Conservation (phyloP, 1,140 invertebrate species). For the Musca domestica region DNA sequence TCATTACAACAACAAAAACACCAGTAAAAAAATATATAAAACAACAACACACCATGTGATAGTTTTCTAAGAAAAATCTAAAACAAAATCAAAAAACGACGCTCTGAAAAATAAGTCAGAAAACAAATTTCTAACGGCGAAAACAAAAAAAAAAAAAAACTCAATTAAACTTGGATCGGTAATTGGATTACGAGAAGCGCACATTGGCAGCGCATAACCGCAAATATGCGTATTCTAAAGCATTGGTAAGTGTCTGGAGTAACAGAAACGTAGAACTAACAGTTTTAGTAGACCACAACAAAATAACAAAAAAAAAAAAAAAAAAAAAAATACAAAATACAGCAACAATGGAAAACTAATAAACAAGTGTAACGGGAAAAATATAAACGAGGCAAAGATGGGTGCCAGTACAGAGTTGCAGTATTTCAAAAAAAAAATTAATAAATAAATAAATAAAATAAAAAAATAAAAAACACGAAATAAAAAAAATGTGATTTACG, state of each 20-base stretch:
- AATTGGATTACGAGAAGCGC: slow-evolving; percentile 5
- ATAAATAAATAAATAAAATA: no score
- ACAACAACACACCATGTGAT: slow-evolving; percentile 1
- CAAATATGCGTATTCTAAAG: slow-evolving; percentile 27
- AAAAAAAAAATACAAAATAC: no score
- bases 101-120: no score
- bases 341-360: background rate
- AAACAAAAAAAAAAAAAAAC: background rate
- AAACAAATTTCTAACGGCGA: background rate
- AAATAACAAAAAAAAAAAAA: no score
- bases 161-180: background rate
- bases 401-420: no score
- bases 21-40: background rate
- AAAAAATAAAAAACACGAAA: no score
- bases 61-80: slow-evolving; percentile 7
- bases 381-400: no score
- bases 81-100: background rate
- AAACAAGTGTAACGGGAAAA: no score
- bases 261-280: no score
- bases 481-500: no score
- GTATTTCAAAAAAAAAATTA: no score
- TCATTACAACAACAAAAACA: background rate
- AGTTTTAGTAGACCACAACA: no score
- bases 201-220: background rate
- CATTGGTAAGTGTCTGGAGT: slow-evolving; percentile 26